phyloP scores from a whole-genome alignment of 2,113 vertebrate species.

The Oryzias javanicus region DNA sequence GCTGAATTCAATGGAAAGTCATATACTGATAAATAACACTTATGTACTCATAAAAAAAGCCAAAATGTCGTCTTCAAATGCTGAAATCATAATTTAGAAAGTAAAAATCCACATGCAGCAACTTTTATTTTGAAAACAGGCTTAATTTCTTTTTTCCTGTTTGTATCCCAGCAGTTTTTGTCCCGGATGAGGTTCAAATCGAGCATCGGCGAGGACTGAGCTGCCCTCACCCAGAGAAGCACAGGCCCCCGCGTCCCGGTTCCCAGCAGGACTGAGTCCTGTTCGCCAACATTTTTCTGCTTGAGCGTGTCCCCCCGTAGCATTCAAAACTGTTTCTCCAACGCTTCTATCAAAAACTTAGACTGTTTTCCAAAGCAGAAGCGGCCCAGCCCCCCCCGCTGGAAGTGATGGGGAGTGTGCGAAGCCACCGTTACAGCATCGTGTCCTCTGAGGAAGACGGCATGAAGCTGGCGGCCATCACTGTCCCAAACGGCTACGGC shows the following conservation, averaged over 20 bases:
- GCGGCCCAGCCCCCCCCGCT: conserved; percentile 80
- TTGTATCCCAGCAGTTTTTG: conserved; percentile 61
- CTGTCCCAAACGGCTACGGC: conserved; percentile 90
- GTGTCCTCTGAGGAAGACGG: conserved; percentile 96
- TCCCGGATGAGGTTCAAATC: conserved; percentile 75
- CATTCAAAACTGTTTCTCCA: conserved; percentile 99
- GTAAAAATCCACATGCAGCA: conserved; percentile 38
- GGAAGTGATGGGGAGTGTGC: conserved; percentile 95
- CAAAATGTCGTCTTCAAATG: conserved; percentile 17
- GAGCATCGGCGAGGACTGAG: conserved; percentile 73
- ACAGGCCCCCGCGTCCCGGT: conserved; percentile 3
- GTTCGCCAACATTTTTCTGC: conserved; percentile 51
- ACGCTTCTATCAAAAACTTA: conserved; percentile 96
- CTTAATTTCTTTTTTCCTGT: conserved; percentile 46
- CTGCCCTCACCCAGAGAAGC: conserved; percentile 41
- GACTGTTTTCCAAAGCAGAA: conserved; percentile 98
- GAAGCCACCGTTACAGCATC: conserved; percentile 96
- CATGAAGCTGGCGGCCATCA: conserved; percentile 90
- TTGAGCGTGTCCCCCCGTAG: conserved; percentile 78
- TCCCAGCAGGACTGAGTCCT: conserved; percentile 38
- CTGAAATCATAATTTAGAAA: conserved; percentile 60
- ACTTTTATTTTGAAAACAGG: conserved; percentile 49
- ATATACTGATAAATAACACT: too few species aligned
- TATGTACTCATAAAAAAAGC: not conserved
- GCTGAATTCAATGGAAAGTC: too few species aligned